phyloP scores from a whole-genome alignment of 2,888 invertebrate species.

The Galeruca laticollis region DNA sequence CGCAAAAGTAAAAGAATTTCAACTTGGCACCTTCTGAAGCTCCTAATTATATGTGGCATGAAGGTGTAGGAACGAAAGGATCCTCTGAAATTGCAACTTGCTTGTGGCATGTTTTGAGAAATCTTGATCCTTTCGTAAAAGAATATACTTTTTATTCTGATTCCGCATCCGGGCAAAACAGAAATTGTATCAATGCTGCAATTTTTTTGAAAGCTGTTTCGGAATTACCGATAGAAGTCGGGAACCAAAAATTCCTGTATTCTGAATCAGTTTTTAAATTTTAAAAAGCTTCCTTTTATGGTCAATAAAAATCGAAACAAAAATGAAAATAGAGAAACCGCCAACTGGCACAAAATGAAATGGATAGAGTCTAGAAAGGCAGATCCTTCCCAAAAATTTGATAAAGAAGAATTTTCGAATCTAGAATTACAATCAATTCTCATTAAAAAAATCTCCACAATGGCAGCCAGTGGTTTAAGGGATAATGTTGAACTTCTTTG shows the following conservation, averaged over 20 bases:
- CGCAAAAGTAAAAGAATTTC: too few relatives aligned
- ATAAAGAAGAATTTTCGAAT: not conserved
- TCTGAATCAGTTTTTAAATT: slow-evolving; percentile 26
- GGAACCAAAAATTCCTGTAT: slow-evolving; percentile 44
- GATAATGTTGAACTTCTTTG: slow-evolving; percentile 5
- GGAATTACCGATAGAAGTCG: slow-evolving; percentile 32
- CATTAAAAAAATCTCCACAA: slow-evolving; percentile 23
- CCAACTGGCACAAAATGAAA: not conserved
- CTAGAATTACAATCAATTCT: slow-evolving; percentile 3
- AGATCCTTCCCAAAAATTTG: slow-evolving; percentile 8
- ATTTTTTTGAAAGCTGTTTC: slow-evolving; percentile 33
- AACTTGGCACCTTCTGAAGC: not conserved
- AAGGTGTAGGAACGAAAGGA: slow-evolving; percentile 35
- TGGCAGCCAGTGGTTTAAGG: slow-evolving; percentile 8
- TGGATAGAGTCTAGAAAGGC: not conserved
- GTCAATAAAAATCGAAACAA: not conserved
- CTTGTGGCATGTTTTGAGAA: not conserved
- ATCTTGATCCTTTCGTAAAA: not conserved
- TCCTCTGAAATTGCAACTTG: not conserved
- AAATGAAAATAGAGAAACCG: not conserved
- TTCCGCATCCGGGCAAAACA: slow-evolving; percentile 23
- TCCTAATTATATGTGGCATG: slow-evolving; percentile 45
- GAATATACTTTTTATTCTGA: not conserved
- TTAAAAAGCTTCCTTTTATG: not conserved
- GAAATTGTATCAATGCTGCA: slow-evolving; percentile 39